Evolutionary conservation across 2,888 invertebrate species (phyloP).

Genomic region (Julus scanicus): DNA sequence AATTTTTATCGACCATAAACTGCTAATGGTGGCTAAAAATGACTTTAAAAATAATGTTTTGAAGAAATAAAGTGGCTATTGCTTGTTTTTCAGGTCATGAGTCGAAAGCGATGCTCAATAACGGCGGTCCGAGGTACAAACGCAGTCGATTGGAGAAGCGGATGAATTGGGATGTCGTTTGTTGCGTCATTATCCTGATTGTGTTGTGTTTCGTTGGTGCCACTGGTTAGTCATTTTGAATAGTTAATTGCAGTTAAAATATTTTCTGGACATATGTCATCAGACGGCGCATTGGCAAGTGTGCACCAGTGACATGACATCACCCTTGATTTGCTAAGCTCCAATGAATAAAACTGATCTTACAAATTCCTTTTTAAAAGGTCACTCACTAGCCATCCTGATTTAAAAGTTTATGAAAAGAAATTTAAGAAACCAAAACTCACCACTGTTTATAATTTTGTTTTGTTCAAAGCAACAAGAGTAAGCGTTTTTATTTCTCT

Average conservation of each 20-base stretch:
- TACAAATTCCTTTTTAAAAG: too few species aligned
- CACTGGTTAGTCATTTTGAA: slow-evolving; percentile 72
- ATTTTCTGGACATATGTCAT: background rate
- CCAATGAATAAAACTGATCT: too few species aligned
- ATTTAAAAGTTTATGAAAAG: too few species aligned
- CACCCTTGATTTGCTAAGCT: too few species aligned
- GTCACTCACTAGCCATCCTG: too few species aligned
- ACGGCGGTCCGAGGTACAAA: slow-evolving; percentile 93
- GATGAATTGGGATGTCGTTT: slow-evolving; percentile 96
- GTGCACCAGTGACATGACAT: too few species aligned
- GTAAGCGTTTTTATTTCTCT: too few species aligned
- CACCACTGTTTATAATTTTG: too few species aligned
- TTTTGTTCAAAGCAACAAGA: too few species aligned
- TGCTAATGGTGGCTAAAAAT: background rate
- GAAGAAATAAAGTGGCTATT: background rate
- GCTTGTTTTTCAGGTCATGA: slow-evolving; percentile 78
- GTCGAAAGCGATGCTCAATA: slow-evolving; percentile 98
- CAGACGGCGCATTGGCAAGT: background rate
- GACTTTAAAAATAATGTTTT: background rate
- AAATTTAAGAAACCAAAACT: too few species aligned
- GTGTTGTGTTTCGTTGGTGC: slow-evolving; percentile 91
- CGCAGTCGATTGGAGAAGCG: slow-evolving; percentile 89
- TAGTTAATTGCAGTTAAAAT: background rate
- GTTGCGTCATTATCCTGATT: slow-evolving; percentile 92
- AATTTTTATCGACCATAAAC: background rate